Evolutionary conservation across 2,113 vertebrate genomes (phyloP).

Genomic region (Pseudopipra pipra): DNA sequence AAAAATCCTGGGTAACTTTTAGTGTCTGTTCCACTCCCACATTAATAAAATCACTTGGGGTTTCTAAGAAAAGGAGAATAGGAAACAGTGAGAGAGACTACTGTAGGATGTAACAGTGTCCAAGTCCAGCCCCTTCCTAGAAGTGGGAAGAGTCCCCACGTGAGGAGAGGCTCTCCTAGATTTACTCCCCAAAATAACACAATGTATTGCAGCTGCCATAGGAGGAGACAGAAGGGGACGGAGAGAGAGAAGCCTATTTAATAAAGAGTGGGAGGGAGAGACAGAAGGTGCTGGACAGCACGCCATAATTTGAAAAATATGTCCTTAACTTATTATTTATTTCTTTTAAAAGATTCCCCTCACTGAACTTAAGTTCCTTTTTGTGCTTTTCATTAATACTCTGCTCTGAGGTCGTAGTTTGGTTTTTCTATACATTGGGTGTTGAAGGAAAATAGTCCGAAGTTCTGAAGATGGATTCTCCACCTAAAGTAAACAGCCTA

Average conservation of each 20-base stretch:
- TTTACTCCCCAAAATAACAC: conserved; percentile 72
- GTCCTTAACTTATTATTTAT: conserved; percentile 76
- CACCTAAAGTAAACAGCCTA: conserved; percentile 92
- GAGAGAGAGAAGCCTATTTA: conserved; percentile 63
- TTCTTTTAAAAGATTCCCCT: conserved; percentile 79
- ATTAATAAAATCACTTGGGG: conserved; percentile 79
- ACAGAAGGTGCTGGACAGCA: conserved; percentile 76
- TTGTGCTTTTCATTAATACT: conserved; percentile 99
- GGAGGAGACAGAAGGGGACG: conserved; percentile 60
- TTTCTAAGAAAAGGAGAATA: conserved; percentile 78
- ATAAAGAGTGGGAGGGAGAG: conserved; percentile 71
- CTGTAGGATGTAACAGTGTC: conserved; percentile 71
- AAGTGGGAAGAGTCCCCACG: conserved; percentile 56
- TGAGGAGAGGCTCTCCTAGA: conserved; percentile 68
- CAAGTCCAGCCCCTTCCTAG: conserved; percentile 68
- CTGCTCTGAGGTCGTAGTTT: conserved; percentile 99
- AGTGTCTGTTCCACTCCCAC: conserved; percentile 83
- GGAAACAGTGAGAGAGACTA: conserved; percentile 72
- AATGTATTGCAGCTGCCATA: conserved; percentile 80
- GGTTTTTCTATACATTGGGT: conserved; percentile 98
- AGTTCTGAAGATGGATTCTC: conserved; percentile 84
- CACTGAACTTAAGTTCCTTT: conserved; percentile 90
- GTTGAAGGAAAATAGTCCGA: conserved; percentile 90
- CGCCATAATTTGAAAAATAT: conserved; percentile 76
- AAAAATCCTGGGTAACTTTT: conserved; percentile 81